Base-by-base conservation (phyloP, 2,113 vertebrate genomes). In the Alethe castanea region DNA sequence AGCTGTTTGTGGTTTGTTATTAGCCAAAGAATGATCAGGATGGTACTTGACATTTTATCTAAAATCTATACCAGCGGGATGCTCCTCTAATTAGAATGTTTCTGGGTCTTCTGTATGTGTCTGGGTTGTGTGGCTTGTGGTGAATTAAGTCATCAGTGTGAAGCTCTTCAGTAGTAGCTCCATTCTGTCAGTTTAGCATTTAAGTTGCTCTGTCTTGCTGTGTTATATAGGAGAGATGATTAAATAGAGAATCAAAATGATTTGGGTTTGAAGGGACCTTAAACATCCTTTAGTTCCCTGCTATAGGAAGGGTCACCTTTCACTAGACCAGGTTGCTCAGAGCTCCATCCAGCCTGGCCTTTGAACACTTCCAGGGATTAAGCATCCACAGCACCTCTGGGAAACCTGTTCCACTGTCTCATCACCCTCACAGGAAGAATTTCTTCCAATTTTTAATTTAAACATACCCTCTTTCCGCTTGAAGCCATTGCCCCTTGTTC, bases 51-150 rank as follows among this genome's bases (percentile, higher is more conserved):
- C 25, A 17, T 92, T 90, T 87, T 82, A 59, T 74, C 40, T 81
- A 54, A 94, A 88, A 92, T 76, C 82, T 90, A 19, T 94, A 54
- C 24, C 35, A 84, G 20, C 0, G 0, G 78, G 42, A 61, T 36
- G 23, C 5, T 89, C 7, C 18, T 81, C 44, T 79, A 35, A 81
- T 92, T 79, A 64, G 57, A 67, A 85, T 56, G 18, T 8, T 9
- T 81, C 54, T 81, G 23, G 3, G 28, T 93, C 42, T 66, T 74
- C 73, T 78, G 22, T 26, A 40, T 0, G 0, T 81, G 57, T 3
- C 0, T 60, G 53, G 4, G 4, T 25, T 74, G 23, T 18, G 13
- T 60, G 29, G 22, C 3, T 1, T 35, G 13, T 3, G 9, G 17
- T 2, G 3, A 86, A 84, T 59, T 45, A 87, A 60, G 33, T 50